Base-by-base conservation (phyloP, 2,888 invertebrate species). In the Ecliptopera silaceata region DNA sequence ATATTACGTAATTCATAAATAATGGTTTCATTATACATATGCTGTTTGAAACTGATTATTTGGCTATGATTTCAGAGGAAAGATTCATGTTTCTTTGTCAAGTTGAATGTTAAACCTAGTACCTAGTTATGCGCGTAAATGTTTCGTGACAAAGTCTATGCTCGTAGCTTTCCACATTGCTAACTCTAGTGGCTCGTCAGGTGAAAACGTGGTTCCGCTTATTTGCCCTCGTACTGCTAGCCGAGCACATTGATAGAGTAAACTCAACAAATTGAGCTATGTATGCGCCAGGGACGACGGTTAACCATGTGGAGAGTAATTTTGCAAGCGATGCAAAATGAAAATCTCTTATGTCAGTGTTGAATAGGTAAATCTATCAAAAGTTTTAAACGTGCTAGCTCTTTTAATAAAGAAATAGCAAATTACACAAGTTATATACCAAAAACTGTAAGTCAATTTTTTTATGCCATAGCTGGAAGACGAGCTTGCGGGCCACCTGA, bases 161-260 rank as follows among this genome's bases (percentile, higher is more conserved):
- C 41, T 42, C 29, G 13, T 31, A 22, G 45, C 50, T 56, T 51
- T 56, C 54, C 49, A 54, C 41, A 44, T 26, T 38, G 18, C 43
- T 47, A 72, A 11, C 15, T 41, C 32, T 10, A 38, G 69, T 72
- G 62, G 66, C 68, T 70, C 71, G 70, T 70, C 69, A 74, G 71
- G 77, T 79, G 86, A 84, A 85, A 84, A 80, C 81, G 73, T 66
- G 68, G 73, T 72, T 76, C 69, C 75, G 71, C 72, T 74, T 65
- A 64, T 71, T 62, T 74, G 68, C 57, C 65, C 59, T 39, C 43
- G 20, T 44, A 44, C 44, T 44, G 34, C 41, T 6, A 42, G 12
- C 43, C 34, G 44, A 56, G 45, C 48, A 54, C 56, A 55, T 63
- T 59, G 59, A 54, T 59, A 63, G 46, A 66, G 52, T 54, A 56